phyloP scores from a whole-genome alignment of 2,113 vertebrate genomes.

The Hepsetus odoe region DNA sequence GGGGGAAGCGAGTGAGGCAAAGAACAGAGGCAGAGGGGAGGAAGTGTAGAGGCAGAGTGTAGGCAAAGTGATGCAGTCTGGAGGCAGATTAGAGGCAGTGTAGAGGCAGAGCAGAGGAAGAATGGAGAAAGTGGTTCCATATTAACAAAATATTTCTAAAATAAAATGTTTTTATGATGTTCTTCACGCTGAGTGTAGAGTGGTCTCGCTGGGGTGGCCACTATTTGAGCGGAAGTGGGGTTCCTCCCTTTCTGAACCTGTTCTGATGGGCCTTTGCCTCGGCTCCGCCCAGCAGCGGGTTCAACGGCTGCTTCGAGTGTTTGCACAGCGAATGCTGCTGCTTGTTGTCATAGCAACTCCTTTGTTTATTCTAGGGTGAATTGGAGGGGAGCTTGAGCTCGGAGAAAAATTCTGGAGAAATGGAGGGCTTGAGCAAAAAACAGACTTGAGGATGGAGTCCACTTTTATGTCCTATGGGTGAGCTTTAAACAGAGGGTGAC shows the following conservation, averaged over 20 bases:
- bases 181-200: neutral
- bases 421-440: neutral
- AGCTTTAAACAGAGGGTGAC: conserved; percentile 53
- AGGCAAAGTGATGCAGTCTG: too few species aligned
- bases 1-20: too few species aligned
- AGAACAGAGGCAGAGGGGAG: too few species aligned
- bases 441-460: neutral
- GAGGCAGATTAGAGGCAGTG: too few species aligned
- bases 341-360: conserved; percentile 69
- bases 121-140: too few species aligned
- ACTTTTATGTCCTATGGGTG: neutral
- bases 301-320: conserved; percentile 59
- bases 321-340: conserved; percentile 63
- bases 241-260: neutral
- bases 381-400: conserved; percentile 28
- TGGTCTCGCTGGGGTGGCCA: neutral
- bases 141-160: too few species aligned
- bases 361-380: conserved; percentile 61
- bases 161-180: too few species aligned
- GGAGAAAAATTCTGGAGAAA: conserved; percentile 19
- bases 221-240: conserved; percentile 1
- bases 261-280: neutral
- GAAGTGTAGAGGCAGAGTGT: too few species aligned
- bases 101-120: too few species aligned
- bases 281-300: neutral